Percentiles rank a stretch among this genome's conserved stretches.
Evolutionary conservation across 2,797 vertebrate genomes (phyloP).

Genomic region (Rhinatrema bivittatum): DNA sequence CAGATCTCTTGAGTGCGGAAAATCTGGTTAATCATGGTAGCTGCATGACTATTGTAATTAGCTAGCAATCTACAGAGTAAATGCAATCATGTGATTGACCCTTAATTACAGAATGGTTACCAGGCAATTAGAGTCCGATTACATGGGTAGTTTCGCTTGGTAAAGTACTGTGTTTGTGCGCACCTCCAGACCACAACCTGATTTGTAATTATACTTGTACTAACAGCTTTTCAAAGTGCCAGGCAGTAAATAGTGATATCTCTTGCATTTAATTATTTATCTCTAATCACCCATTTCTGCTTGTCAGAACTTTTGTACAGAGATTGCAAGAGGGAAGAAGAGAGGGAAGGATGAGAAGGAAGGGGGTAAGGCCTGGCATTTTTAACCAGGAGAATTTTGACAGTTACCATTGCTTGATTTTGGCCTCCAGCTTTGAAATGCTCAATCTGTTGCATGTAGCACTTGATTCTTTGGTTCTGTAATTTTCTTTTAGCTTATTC

Average conservation of each 20-base stretch:
- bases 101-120: background rate
- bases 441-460: slow-evolving; percentile 15
- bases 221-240: background rate
- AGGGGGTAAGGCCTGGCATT: slow-evolving; percentile 5
- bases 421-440: slow-evolving; percentile 11
- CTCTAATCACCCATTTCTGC: no score
- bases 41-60: background rate
- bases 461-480: slow-evolving; percentile 17
- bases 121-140: background rate
- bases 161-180: slow-evolving; percentile 1
- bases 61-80: background rate
- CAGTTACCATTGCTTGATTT: background rate
- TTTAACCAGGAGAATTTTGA: slow-evolving; percentile 10
- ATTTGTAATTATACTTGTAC: background rate
- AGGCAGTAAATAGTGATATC: no score
- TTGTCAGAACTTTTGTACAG: no score
- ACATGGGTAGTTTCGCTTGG: background rate
- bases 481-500: slow-evolving; percentile 12
- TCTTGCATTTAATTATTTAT: no score
- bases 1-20: slow-evolving; percentile 14
- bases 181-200: background rate
- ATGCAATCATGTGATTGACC: background rate
- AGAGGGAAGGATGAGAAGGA: no score
- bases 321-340: no score
- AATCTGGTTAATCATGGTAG: slow-evolving; percentile 3